Percentiles rank a stretch among this genome's conserved stretches.
phyloP scores from a whole-genome alignment of 2,113 vertebrate genomes.

The Pampusana beccarii region DNA sequence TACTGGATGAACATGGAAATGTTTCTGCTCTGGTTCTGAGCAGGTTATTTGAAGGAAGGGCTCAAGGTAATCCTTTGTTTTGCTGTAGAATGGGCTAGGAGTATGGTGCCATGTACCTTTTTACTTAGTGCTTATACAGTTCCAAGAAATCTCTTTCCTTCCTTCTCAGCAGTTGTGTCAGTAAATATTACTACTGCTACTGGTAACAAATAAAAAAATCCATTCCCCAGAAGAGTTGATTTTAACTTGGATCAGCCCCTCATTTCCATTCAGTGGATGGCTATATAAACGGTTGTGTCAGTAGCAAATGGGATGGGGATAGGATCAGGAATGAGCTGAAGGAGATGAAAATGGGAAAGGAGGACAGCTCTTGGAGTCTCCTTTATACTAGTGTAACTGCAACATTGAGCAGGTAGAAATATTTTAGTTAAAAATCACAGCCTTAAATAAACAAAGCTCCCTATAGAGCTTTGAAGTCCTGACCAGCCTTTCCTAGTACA shows the following conservation, averaged over 20 bases:
- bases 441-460: background rate
- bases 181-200: background rate
- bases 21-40: background rate
- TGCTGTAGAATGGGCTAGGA: background rate
- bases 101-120: background rate
- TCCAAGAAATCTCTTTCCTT: background rate
- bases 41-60: background rate
- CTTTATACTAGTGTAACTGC: background rate
- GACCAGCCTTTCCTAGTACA: background rate
- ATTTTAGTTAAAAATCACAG: background rate
- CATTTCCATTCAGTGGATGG: background rate
- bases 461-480: background rate
- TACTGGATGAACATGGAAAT: background rate
- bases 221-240: background rate
- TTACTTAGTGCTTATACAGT: background rate
- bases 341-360: background rate
- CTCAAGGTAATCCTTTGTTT: background rate
- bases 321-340: background rate
- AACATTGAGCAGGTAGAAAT: background rate
- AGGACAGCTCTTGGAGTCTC: background rate
- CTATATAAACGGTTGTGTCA: background rate
- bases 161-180: background rate
- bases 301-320: background rate
- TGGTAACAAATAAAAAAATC: background rate
- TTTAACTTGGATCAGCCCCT: background rate